Evolutionary conservation across 2,888 invertebrate genomes (phyloP).

Genomic region (Molorchus minor): DNA sequence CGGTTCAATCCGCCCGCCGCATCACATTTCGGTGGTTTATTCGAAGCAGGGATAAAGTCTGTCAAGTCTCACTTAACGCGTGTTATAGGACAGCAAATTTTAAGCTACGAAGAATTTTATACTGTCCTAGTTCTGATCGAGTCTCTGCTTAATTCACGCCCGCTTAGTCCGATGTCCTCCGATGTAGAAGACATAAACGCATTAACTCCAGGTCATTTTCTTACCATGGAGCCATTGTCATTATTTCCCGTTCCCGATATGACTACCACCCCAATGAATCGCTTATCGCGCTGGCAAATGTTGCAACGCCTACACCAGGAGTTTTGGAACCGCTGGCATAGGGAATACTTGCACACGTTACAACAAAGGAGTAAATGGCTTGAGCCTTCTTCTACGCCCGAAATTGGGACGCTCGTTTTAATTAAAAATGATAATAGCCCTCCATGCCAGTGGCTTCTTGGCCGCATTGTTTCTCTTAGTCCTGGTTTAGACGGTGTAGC

Average conservation of each 20-base stretch:
- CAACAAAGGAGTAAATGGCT: background rate
- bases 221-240: background rate
- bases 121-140: too few species aligned
- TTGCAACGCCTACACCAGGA: background rate
- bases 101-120: too few species aligned
- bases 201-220: background rate
- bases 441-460: background rate
- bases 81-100: too few species aligned
- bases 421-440: constrained; percentile 3
- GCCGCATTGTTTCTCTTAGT: background rate
- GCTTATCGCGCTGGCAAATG: background rate
- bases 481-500: background rate
- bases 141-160: background rate
- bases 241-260: background rate
- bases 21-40: too few species aligned
- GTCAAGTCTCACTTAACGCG: too few species aligned
- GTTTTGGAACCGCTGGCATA: background rate
- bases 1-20: too few species aligned
- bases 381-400: background rate
- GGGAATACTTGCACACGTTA: background rate
- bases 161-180: background rate
- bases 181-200: background rate
- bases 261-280: background rate
- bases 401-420: background rate
- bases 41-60: too few species aligned